Base-by-base conservation (phyloP, 2,113 vertebrate genomes). In the Peromyscus maniculatus region DNA sequence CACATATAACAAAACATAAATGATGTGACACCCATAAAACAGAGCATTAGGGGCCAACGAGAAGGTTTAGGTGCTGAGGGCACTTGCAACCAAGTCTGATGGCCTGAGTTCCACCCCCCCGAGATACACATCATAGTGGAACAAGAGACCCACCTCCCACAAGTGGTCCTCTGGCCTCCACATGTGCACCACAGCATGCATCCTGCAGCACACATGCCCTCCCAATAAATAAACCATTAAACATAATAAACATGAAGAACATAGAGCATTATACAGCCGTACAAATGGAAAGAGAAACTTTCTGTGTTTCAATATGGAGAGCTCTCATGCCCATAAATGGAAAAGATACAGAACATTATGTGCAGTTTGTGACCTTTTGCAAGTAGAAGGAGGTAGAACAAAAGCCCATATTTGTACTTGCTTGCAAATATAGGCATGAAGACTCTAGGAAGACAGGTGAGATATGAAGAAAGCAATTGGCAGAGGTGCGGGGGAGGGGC, bases 1-100 rank as follows among this genome's bases (percentile, higher is more conserved):
- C 28, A 67, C 9, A 66, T 43, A 66, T 66, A 86, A 66, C 39
- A 86, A 95, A 91, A 91, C 78, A 79, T 62, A 97, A 91, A 93
- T 67, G 59, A 77, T 59, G 4, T 62, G 79, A 36, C 46, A 84
- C 43, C 49, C 24, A 91, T 87, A 82, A 96, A 88, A 71, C 15
- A 69, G 64, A 88, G 92, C 22, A 96, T 10, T 80, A 28, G 67
- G 21, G 49, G 33, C 33, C 49, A 36, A 21, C 5, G 33, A n/a
- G 33, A 69, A 22, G 62, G 84, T 31, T 67, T 46, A 22, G 5
- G 5, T 67, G 59, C 21, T 55, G n/a, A 72, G 64, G 13, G 86
- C 12, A 57, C 67, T 36, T 39, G 49, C 49, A 52, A 22, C 46
- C 31, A 52, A 49, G 43, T 21, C 64, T 69, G 43, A 22, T 36